Evolutionary conservation across 2,888 invertebrate genomes (phyloP).

Genomic region (Dryadula phaetusa): DNA sequence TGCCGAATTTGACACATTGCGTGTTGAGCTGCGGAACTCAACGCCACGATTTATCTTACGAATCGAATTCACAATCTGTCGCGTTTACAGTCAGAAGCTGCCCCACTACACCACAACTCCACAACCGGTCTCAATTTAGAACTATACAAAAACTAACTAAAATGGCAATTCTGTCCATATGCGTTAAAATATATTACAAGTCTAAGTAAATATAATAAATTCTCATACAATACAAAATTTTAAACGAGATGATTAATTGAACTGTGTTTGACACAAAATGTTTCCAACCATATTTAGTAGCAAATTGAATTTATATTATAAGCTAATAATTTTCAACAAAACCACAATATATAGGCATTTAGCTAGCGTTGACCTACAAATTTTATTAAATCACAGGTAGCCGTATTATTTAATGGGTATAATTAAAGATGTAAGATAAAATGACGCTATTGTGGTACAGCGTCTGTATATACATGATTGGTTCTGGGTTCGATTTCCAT

Average conservation of each 20-base stretch:
- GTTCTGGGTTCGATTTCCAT: too few species aligned
- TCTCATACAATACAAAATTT: slow-evolving; percentile 11
- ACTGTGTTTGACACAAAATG: slow-evolving; percentile 34
- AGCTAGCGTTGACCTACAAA: slow-evolving; percentile 33
- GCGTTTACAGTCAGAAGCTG: too few species aligned
- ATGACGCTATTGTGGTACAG: too few species aligned
- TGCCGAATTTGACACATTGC: too few species aligned
- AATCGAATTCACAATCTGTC: too few species aligned
- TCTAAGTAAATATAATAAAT: slow-evolving; percentile 19
- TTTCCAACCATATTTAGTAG: slow-evolving; percentile 32
- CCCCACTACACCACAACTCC: too few species aligned
- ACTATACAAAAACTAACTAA: not conserved
- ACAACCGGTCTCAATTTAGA: too few species aligned
- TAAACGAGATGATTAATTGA: slow-evolving; percentile 28
- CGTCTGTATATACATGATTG: too few species aligned
- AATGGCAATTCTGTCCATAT: not conserved
- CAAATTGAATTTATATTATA: slow-evolving; percentile 43
- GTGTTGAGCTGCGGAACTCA: too few species aligned
- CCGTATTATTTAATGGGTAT: too few species aligned
- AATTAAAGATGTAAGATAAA: too few species aligned
- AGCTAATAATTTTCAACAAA: slow-evolving; percentile 42
- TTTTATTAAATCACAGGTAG: slow-evolving; percentile 22
- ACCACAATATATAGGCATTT: slow-evolving; percentile 42
- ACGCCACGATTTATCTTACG: too few species aligned
- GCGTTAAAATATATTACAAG: not conserved